These are phyloP conservation scores for Drosophila cognata DNA, from an alignment of 2,888 invertebrate species.

Conservation along the genomic window DNA sequence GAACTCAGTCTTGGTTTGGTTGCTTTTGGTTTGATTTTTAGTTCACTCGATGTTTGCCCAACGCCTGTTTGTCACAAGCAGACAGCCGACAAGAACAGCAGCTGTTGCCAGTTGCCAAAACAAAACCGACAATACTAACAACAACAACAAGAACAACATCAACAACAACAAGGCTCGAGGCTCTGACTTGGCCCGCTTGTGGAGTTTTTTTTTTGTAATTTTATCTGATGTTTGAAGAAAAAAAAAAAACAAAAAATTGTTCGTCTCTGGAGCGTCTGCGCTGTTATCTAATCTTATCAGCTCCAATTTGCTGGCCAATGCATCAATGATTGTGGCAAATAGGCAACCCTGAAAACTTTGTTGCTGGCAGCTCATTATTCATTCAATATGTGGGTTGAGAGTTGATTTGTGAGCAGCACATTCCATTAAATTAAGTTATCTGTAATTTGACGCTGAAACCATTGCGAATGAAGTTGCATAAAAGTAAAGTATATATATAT, in stretches of 20 bases:
- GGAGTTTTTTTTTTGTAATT: conserved; percentile 33
- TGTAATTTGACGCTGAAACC: not conserved
- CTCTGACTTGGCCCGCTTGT: conserved; percentile 4
- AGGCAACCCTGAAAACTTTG: conserved; percentile 46
- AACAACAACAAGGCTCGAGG: not conserved
- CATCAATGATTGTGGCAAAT: conserved; percentile 21
- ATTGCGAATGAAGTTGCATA: not conserved
- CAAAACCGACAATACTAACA: conserved; percentile 19
- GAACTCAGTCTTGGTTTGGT: conserved; percentile 11
- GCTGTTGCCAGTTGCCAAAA: conserved; percentile 63
- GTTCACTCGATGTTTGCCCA: conserved; percentile 25
- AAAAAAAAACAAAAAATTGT: not conserved
- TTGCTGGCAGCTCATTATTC: conserved; percentile 9
- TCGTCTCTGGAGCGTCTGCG: conserved; percentile 21
- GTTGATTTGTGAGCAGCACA: conserved; percentile 6
- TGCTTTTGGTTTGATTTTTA: conserved; percentile 18
- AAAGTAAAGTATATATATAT: not conserved
- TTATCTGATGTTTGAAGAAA: conserved; percentile 38
- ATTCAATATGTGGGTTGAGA: conserved; percentile 1
- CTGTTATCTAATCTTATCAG: conserved; percentile 58
- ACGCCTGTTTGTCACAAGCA: conserved; percentile 43
- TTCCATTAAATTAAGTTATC: not conserved
- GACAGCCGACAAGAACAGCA: conserved; percentile 9
- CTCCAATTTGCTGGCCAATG: conserved; percentile 29
- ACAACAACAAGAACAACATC: conserved; percentile 1